Evolutionary conservation across 2,113 vertebrate species (phyloP).

Genomic region (Misgurnus mizolepis): DNA sequence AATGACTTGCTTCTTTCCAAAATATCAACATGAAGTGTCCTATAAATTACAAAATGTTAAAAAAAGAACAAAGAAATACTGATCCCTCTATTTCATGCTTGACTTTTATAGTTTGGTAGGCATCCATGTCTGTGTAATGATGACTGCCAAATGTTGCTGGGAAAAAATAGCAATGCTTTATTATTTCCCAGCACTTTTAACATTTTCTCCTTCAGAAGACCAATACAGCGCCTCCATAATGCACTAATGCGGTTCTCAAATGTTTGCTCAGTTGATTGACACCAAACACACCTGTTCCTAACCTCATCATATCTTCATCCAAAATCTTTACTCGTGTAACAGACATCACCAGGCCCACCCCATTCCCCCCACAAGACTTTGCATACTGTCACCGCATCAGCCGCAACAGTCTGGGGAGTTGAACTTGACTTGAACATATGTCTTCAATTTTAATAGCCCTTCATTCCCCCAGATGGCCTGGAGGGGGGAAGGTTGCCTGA

Average conservation of each 20-base stretch:
- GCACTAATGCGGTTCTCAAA: not conserved
- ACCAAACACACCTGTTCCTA: slow-evolving; percentile 27
- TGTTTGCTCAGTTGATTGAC: not conserved
- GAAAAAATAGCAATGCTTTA: slow-evolving; percentile 23
- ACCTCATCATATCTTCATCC: slow-evolving; percentile 17
- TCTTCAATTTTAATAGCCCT: slow-evolving; percentile 99
- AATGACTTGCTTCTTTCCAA: not conserved
- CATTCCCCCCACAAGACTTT: slow-evolving; percentile 44
- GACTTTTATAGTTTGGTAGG: slow-evolving; percentile 31
- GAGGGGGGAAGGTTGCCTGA: slow-evolving; percentile 95
- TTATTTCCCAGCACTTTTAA: slow-evolving; percentile 5
- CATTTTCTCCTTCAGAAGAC: not conserved
- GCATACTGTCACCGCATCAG: slow-evolving; percentile 92
- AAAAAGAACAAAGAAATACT: slow-evolving; percentile 10
- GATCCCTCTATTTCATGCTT: slow-evolving; percentile 26
- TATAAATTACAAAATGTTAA: slow-evolving; percentile 24
- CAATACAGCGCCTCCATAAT: not conserved
- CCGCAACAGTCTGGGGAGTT: slow-evolving; percentile 89
- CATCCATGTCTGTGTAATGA: slow-evolving; percentile 19
- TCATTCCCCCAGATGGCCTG: slow-evolving; percentile 93
- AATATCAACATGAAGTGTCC: slow-evolving; percentile 4
- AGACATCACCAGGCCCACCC: slow-evolving; percentile 5
- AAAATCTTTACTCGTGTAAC: not conserved
- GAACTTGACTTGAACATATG: slow-evolving; percentile 99
- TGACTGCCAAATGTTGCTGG: slow-evolving; percentile 26